phyloP scores from a whole-genome alignment of 92 coral and sea anemone species.

The Epizoanthus stellaris region DNA sequence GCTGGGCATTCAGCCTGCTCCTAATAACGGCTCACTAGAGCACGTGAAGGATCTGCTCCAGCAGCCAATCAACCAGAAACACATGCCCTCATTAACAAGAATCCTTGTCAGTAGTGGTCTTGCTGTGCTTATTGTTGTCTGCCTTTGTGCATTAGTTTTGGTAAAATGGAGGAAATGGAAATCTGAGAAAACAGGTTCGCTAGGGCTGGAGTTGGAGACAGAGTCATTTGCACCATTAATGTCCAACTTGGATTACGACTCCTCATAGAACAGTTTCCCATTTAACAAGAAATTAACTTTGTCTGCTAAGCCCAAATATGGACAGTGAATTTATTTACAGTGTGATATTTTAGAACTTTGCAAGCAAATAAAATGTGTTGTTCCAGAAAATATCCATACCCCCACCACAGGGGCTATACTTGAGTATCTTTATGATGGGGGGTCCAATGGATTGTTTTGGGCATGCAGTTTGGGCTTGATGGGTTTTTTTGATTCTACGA shows the following conservation, averaged over 20 bases:
- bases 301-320: too few species aligned
- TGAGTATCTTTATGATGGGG: too few species aligned
- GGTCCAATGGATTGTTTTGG: too few species aligned
- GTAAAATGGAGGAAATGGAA: constrained; percentile 1
- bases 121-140: neutral
- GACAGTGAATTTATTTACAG: too few species aligned
- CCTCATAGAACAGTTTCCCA: neutral
- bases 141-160: neutral
- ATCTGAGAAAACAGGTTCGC: neutral
- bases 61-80: neutral
- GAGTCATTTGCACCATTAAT: constrained; percentile 7
- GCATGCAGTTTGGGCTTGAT: too few species aligned
- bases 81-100: neutral
- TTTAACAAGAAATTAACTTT: too few species aligned
- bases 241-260: neutral
- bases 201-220: neutral
- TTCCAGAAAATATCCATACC: too few species aligned
- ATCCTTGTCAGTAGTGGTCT: neutral
- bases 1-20: constrained; percentile 64
- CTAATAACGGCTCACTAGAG: constrained; percentile 70
- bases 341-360: too few species aligned
- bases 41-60: constrained; percentile 58
- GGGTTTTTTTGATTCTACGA: too few species aligned
- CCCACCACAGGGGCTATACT: too few species aligned
- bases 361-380: too few species aligned